These are phyloP conservation scores for Eurypyga helias DNA, from an alignment of 2,113 vertebrate genomes.

Conservation along the genomic window DNA sequence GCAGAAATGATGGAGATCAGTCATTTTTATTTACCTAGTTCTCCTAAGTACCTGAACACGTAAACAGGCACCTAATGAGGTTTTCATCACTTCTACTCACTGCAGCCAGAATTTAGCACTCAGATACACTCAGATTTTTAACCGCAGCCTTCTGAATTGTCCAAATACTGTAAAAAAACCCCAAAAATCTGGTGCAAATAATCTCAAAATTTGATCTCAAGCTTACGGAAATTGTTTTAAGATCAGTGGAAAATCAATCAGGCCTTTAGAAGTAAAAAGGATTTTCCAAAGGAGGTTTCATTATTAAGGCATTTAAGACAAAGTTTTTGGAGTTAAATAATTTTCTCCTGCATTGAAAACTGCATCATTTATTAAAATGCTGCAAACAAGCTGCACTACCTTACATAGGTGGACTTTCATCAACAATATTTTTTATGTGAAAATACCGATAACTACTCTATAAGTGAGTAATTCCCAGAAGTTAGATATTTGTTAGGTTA, in stretches of 20 bases:
- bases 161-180: not conserved
- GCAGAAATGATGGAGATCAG: not conserved
- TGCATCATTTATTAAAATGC: not conserved
- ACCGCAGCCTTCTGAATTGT: not conserved
- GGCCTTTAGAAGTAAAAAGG: not conserved
- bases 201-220: not conserved
- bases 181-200: not conserved
- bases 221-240: not conserved
- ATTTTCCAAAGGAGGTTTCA: not conserved
- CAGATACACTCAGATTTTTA: not conserved
- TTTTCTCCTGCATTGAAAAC: not conserved
- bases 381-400: not conserved
- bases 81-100: not conserved
- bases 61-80: not conserved
- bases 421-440: not conserved
- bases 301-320: not conserved
- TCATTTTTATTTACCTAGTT: accelerated
- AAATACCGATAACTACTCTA: not conserved
- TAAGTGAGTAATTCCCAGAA: not conserved
- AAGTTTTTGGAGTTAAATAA: not conserved
- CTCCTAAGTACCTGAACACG: not conserved
- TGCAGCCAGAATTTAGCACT: not conserved
- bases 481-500: not conserved
- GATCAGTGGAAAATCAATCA: not conserved
- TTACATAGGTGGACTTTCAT: not conserved